These are phyloP conservation scores for Aurelia aurita DNA, from an alignment of 30 jellyfish, hydroid and myxozoan species.

Conservation along the genomic window DNA sequence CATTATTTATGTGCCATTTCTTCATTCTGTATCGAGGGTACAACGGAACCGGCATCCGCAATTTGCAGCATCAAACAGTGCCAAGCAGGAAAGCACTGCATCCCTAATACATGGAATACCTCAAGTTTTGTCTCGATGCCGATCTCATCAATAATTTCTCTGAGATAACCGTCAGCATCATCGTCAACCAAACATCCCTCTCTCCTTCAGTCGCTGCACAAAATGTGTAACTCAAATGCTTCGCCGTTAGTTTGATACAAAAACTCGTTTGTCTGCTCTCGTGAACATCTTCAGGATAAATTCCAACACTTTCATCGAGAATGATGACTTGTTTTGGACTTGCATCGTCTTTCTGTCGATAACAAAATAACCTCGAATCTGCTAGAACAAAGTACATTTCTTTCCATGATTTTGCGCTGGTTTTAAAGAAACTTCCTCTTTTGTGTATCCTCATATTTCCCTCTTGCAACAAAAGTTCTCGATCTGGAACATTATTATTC, in stretches of 20 bases:
- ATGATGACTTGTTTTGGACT: conserved; percentile 22
- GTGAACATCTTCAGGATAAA: conserved; percentile 43
- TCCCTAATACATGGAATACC: conserved; percentile 31
- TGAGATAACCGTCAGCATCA: conserved; percentile 58
- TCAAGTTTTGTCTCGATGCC: conserved; percentile 46
- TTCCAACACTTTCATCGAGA: conserved; percentile 62
- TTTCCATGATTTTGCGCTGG: conserved; percentile 49
- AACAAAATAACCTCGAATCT: conserved; percentile 36
- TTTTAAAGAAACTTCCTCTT: conserved; percentile 35
- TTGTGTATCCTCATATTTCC: conserved; percentile 47
- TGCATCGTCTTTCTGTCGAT: conserved; percentile 26
- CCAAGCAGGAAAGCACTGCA: not conserved
- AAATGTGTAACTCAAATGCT: conserved; percentile 17
- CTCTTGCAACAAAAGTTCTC: conserved; percentile 23
- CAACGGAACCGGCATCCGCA: too few species aligned
- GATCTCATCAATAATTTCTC: conserved; percentile 52
- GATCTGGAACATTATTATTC: not conserved
- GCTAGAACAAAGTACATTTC: conserved; percentile 55
- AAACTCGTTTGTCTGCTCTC: conserved; percentile 11
- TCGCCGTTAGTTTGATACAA: conserved; percentile 36
- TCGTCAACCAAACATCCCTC: conserved; percentile 62
- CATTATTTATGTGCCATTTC: too few species aligned
- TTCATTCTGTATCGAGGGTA: too few species aligned
- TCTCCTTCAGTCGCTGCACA: conserved; percentile 40
- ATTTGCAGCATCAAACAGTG: too few species aligned